Evolutionary conservation across 2,797 vertebrate species (phyloP), one percentile per base, ranked within the genome.

Genomic region (Fringilla coelebs): DNA sequence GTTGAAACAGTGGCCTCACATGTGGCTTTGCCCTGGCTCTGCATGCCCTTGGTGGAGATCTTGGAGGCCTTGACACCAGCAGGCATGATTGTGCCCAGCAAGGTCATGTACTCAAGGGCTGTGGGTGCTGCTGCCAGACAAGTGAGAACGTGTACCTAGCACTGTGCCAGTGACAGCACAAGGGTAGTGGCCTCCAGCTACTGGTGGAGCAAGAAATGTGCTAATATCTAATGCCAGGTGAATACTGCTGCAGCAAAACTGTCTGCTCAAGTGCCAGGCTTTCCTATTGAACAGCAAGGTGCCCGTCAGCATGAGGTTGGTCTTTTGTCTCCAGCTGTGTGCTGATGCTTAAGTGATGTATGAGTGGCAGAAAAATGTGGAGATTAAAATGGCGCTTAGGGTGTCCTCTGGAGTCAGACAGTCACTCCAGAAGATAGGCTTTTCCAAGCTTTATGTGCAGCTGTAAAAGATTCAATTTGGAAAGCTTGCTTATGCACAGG

Each of bases 1-100:
- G 25, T 88, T 6, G 1, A 28, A 52, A 45, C 2, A 3, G 46
- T 2, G 1, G 19, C 40, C 48, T 81, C 1, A 0, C 13, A 0
- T 2, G 2, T 1, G 2, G 28, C 55, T 11, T 16, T 36, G 19
- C 55, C 51, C 45, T 2, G 5, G 49, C 77, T 71, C 43, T 10
- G 17, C 57, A 7, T 2, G 2, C 52, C 55, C 49, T 2, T 4
- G 24, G 63, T 9, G 10, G 73, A 46, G 73, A 24, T 63, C n/a
- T 91, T 1, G 7, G 38, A 7, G 5, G 34, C 5, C 10, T 5
- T 1, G 5, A 32, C 31, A 13, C 19, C 2, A 31, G 40, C 43
- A 52, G 34, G 29, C 54, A 25, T 1, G 6, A 20, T 0, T 0
- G 26, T 24, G 24, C 22, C 4, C 5, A 77, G 62, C 57, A 40